Percentiles rank a stretch among this genome's conserved stretches.
Evolutionary conservation across 2,888 invertebrate genomes (phyloP).

Genomic region (Nomada ruficornis): DNA sequence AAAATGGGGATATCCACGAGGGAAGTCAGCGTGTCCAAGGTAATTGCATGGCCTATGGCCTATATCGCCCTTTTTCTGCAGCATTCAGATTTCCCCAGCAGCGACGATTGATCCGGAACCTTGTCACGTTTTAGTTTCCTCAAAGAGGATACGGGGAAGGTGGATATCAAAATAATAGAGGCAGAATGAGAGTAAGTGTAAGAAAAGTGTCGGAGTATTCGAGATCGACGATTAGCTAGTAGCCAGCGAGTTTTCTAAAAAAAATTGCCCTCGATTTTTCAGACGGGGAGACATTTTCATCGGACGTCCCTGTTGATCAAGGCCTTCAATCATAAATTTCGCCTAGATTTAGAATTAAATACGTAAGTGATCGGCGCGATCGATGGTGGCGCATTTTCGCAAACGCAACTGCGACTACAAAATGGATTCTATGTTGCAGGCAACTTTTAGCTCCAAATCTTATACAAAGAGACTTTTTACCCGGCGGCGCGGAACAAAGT

Average conservation of each 20-base stretch:
- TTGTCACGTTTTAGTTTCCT: constrained; percentile 75
- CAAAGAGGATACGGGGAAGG: constrained; percentile 84
- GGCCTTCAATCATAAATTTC: constrained; percentile 98
- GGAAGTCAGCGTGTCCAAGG: constrained; percentile 95
- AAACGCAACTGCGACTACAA: neutral
- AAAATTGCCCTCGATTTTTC: constrained; percentile 80
- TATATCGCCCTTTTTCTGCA: neutral
- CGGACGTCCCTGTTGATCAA: constrained; percentile 97
- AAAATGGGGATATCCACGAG: constrained; percentile 98
- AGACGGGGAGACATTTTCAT: constrained; percentile 97
- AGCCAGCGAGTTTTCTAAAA: constrained; percentile 15
- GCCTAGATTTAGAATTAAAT: constrained; percentile 97
- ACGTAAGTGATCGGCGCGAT: constrained; percentile 90
- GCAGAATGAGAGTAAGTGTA: constrained; percentile 86
- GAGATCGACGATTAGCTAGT: neutral
- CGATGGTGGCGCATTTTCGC: neutral
- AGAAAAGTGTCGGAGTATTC: neutral
- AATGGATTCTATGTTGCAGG: constrained; percentile 86
- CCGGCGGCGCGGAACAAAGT: constrained; percentile 93
- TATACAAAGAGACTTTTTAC: constrained; percentile 95
- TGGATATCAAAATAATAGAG: constrained; percentile 84
- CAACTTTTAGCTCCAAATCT: constrained; percentile 97
- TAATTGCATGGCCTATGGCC: constrained; percentile 79
- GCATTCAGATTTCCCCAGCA: neutral
- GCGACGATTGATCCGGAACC: neutral